Evolutionary conservation across 2,797 vertebrate genomes (phyloP).

Genomic region (Dicrostonyx torquatus): DNA sequence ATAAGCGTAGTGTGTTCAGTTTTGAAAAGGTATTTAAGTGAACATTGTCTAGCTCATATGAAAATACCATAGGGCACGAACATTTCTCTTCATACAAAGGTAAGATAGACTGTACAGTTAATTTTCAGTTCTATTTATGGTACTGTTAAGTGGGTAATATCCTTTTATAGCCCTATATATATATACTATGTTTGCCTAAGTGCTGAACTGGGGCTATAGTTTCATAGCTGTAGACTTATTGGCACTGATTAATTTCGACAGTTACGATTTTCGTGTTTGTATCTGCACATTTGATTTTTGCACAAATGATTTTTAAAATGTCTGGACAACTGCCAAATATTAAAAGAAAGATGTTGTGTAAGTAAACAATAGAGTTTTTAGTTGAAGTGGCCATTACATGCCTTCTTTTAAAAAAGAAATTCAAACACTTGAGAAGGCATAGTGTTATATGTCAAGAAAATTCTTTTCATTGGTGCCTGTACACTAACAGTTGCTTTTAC

Average conservation of each 20-base stretch:
- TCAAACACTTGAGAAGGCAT: slow-evolving; percentile 83
- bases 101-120: slow-evolving; percentile 87
- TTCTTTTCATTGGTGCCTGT: slow-evolving; percentile 90
- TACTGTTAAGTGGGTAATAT: slow-evolving; percentile 87
- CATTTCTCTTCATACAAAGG: slow-evolving; percentile 78
- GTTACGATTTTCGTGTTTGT: slow-evolving; percentile 86
- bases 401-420: slow-evolving; percentile 74
- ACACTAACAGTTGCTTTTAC: slow-evolving; percentile 87
- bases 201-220: slow-evolving; percentile 86
- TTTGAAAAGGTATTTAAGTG: slow-evolving; percentile 87
- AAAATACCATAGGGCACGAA: slow-evolving; percentile 84
- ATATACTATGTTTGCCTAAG: slow-evolving; percentile 87
- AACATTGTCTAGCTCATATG: slow-evolving; percentile 87
- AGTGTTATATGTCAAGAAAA: slow-evolving; percentile 84
- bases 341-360: slow-evolving; percentile 82
- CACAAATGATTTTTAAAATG: slow-evolving; percentile 85
- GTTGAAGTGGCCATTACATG: slow-evolving; percentile 83
- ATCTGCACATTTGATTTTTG: slow-evolving; percentile 87
- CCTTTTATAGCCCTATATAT: slow-evolving; percentile 76
- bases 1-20: slow-evolving; percentile 83
- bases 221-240: slow-evolving; percentile 86
- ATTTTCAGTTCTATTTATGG: slow-evolving; percentile 89
- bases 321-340: slow-evolving; percentile 86
- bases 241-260: slow-evolving; percentile 87
- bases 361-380: slow-evolving; percentile 78